These are phyloP conservation scores for Elegia similella DNA, from an alignment of 2,888 invertebrate species.

Conservation along the genomic window DNA sequence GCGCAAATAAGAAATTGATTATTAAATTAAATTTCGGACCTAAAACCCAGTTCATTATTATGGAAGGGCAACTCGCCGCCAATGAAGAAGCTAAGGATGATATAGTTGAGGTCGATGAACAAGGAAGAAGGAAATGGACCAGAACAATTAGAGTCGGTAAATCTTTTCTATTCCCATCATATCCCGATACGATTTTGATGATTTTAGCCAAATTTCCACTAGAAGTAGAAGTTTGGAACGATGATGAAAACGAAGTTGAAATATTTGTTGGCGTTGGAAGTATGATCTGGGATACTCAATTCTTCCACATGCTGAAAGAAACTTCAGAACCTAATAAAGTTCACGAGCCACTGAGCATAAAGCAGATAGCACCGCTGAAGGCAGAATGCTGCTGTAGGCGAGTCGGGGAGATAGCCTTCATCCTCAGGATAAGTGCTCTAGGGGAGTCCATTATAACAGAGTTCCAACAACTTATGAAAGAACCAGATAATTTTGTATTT, in stretches of 20 bases:
- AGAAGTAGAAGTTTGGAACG: conserved; percentile 73
- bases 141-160: conserved; percentile 73
- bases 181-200: conserved; percentile 66
- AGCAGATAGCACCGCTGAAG: conserved; percentile 45
- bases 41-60: conserved; percentile 71
- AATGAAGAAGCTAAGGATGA: conserved; percentile 52
- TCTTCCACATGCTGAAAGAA: conserved; percentile 72
- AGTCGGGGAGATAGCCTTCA: conserved; percentile 68
- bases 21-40: conserved; percentile 75
- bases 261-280: conserved; percentile 67
- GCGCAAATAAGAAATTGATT: conserved; percentile 65
- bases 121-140: conserved; percentile 58
- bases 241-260: conserved; percentile 57
- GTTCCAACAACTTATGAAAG: conserved; percentile 64
- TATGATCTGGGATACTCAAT: conserved; percentile 72
- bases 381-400: conserved; percentile 61
- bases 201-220: conserved; percentile 72
- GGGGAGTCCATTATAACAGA: conserved; percentile 73
- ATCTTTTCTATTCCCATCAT: conserved; percentile 77
- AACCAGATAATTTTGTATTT: conserved; percentile 66
- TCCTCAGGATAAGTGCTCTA: conserved; percentile 72
- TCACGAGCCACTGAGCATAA: conserved; percentile 58
- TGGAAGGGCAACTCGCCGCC: conserved; percentile 64
- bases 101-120: conserved; percentile 51
- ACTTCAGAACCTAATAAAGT: conserved; percentile 52